Base-by-base conservation (phyloP, 35 echinoderm and acorn worm species). In the Heliocidaris erythrogramma region DNA sequence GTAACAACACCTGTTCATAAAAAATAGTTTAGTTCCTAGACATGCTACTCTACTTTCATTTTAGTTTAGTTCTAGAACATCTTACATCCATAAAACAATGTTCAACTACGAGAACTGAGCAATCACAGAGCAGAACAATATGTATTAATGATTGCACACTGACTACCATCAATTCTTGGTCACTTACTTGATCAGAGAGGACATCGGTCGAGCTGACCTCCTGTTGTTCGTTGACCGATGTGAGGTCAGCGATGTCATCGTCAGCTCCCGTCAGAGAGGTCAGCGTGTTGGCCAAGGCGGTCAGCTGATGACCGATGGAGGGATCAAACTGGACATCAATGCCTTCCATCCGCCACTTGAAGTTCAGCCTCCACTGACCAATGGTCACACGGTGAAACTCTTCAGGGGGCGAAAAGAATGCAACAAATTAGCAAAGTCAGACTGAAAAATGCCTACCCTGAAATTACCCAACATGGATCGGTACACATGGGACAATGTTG, bases 341-440 rank as follows among this genome's bases (percentile, higher is more conserved):
- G 18, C 98, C 98, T 87, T 96, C 94, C 98, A 99, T 99, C 14
- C 96, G 59, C 98, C 98, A 99, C n/a, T 95, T 90, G 94, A 99
- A 96, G 86, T 97, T 96, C 21, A 99, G 94, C 96, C 95, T 94
- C 98, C 98, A 99, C 53, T 96, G 96, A 49, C 98, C 98, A 2
- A 95, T 94, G 21, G 96, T 94, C 48, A 92, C 47, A 0, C 48
- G 91, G 29, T 48, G 91, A 16, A 89, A 48, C 11, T 89, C 87
- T 89, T 32, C 16, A 17, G 87, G 13, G 16, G 87, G 87, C 16
- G 3, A n/a, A 42, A 32, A 48, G 32, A 48, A 84, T 84, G 69
- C 69, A 84, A 84, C 69, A 84, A 84, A 84, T 84, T 84, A 42
- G 35, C 35, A 42, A 42, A 42, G 35, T 3, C 35, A 42, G 35